phyloP scores from a whole-genome alignment of 2,113 vertebrate species.

The Hippoglossus stenolepis region DNA sequence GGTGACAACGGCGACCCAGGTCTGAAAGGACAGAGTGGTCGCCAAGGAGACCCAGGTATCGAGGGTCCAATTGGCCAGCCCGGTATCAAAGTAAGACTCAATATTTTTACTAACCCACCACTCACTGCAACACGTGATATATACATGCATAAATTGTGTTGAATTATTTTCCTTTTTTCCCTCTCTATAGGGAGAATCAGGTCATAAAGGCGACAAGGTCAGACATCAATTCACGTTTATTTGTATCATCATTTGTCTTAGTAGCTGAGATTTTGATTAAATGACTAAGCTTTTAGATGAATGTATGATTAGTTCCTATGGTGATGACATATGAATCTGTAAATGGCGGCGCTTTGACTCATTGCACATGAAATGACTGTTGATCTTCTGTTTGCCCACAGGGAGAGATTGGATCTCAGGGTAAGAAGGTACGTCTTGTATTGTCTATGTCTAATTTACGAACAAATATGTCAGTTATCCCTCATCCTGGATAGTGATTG shows the following conservation, averaged over 20 bases:
- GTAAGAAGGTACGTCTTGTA: constrained; percentile 75
- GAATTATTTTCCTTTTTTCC: neutral
- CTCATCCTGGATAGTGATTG: neutral
- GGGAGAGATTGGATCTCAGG: constrained; percentile 82
- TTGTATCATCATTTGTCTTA: too few relatives aligned
- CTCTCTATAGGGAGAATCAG: constrained; percentile 77
- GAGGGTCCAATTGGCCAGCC: constrained; percentile 97
- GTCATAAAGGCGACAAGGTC: constrained; percentile 81
- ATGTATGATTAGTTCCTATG: neutral
- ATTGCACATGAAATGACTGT: neutral
- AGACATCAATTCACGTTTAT: constrained; percentile 5
- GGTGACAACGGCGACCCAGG: constrained; percentile 91
- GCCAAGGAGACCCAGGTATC: constrained; percentile 94
- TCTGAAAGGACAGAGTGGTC: constrained; percentile 86
- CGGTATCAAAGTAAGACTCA: constrained; percentile 88
- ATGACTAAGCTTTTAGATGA: neutral
- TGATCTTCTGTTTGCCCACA: constrained; percentile 56
- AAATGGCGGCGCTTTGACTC: neutral
- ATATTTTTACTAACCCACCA: neutral
- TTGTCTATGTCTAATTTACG: neutral
- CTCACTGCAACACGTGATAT: neutral
- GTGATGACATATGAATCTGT: neutral
- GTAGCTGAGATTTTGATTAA: neutral
- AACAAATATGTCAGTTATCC: neutral
- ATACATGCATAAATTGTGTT: neutral